Evolutionary conservation across 2,797 vertebrate species (phyloP).

Genomic region (Sebastes vulpes): DNA sequence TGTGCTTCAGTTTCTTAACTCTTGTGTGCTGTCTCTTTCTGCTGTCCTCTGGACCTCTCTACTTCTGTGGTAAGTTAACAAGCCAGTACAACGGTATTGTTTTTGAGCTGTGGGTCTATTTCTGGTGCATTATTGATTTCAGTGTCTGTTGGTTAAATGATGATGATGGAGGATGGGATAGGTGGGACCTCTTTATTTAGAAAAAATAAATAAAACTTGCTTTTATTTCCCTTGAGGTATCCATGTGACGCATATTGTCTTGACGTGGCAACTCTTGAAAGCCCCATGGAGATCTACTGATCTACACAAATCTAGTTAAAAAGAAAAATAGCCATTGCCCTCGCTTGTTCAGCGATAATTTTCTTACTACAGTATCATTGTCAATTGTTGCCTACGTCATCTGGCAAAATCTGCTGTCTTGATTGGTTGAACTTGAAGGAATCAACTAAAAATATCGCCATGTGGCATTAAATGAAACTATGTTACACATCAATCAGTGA

Average conservation of each 20-base stretch:
- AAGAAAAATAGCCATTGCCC: not conserved
- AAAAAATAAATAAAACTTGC: not conserved
- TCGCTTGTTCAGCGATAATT: not conserved
- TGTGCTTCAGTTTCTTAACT: conserved; percentile 74
- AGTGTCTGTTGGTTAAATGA: conserved; percentile 35
- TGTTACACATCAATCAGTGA: conserved; percentile 4
- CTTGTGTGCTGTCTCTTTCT: conserved; percentile 81
- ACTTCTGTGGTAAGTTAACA: conserved; percentile 83
- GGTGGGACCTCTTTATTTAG: not conserved
- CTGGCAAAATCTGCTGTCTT: not conserved
- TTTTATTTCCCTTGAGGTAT: conserved; percentile 14
- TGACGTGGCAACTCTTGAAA: not conserved
- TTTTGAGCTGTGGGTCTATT: conserved; percentile 51
- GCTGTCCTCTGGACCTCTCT: conserved; percentile 83
- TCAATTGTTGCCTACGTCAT: not conserved
- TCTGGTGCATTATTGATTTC: conserved; percentile 45
- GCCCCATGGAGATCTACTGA: conserved; percentile 9
- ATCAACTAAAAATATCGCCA: not conserved
- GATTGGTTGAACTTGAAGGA: conserved; percentile 6
- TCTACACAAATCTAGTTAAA: not conserved
- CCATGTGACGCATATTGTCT: not conserved
- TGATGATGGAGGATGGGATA: conserved; percentile 5
- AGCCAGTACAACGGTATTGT: conserved; percentile 37
- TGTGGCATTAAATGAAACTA: not conserved
- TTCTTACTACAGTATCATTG: not conserved